Percentiles rank a stretch among this genome's conserved stretches.
These are phyloP conservation scores for Eupithecia pulchellata DNA, from an alignment of 2,888 invertebrate species.

Conservation along the genomic window DNA sequence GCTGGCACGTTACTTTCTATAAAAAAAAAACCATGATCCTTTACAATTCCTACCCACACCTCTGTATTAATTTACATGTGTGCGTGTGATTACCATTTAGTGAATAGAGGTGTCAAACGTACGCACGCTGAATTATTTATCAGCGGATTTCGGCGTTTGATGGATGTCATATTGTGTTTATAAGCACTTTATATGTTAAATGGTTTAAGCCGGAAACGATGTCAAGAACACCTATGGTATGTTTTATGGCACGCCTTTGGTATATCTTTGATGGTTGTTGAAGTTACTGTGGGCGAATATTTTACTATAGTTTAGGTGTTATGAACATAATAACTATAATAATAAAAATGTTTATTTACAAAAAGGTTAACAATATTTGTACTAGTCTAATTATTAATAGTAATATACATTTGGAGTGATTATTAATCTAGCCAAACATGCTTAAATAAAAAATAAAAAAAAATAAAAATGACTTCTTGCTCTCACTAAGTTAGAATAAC, in stretches of 20 bases:
- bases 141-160: slow-evolving; percentile 56
- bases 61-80: slow-evolving; percentile 43
- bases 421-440: too few relatives aligned
- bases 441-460: too few relatives aligned
- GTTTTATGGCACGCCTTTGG: background rate
- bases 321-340: too few relatives aligned
- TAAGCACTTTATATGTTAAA: slow-evolving; percentile 38
- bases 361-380: too few relatives aligned
- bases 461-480: too few relatives aligned
- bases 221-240: slow-evolving; percentile 4
- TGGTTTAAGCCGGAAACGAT: slow-evolving; percentile 27
- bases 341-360: too few relatives aligned
- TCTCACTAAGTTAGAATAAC: too few relatives aligned
- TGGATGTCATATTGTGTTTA: slow-evolving; percentile 39
- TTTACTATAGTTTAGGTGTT: too few relatives aligned
- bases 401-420: too few relatives aligned
- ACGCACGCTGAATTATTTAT: slow-evolving; percentile 61
- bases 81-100: slow-evolving; percentile 71
- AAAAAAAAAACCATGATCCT: background rate
- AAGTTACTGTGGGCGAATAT: background rate
- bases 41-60: slow-evolving; percentile 32
- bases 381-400: too few relatives aligned
- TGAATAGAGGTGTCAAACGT: slow-evolving; percentile 70
- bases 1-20: background rate
- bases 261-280: background rate